These are phyloP conservation scores for Drosophila helvetica DNA, from an alignment of 2,888 invertebrate species.

Conservation along the genomic window DNA sequence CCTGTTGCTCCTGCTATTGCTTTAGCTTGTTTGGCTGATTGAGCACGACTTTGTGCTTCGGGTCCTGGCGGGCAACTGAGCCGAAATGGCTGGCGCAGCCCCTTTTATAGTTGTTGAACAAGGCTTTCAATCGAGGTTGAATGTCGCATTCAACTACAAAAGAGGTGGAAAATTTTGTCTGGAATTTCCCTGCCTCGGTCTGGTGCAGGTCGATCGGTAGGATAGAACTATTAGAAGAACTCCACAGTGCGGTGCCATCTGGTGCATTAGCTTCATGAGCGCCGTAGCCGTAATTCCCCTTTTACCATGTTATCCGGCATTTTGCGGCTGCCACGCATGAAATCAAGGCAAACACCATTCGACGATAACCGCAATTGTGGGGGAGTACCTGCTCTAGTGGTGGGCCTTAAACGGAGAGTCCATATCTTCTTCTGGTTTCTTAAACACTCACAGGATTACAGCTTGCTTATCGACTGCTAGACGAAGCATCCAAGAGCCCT, in stretches of 20 bases:
- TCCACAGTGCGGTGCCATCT: neutral
- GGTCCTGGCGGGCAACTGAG: slow-evolving; percentile 68
- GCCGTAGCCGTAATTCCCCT: no score
- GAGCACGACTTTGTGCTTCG: slow-evolving; percentile 48
- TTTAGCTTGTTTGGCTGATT: slow-evolving; percentile 15
- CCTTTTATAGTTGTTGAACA: slow-evolving; percentile 55
- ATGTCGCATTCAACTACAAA: neutral
- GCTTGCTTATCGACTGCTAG: slow-evolving; percentile 32
- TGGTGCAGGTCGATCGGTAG: slow-evolving; percentile 21
- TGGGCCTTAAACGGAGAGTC: slow-evolving; percentile 1
- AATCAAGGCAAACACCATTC: slow-evolving; percentile 67
- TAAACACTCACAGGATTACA: slow-evolving; percentile 39
- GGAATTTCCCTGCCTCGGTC: slow-evolving; percentile 19
- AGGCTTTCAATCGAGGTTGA: neutral
- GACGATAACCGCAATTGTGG: neutral
- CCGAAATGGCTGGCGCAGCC: slow-evolving; percentile 12
- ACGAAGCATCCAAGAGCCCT: no score
- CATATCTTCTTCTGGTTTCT: slow-evolving; percentile 50
- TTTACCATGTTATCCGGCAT: no score
- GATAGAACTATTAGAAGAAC: slow-evolving; percentile 6
- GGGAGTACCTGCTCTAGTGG: slow-evolving; percentile 14
- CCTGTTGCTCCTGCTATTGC: slow-evolving; percentile 11
- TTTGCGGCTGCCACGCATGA: slow-evolving; percentile 35
- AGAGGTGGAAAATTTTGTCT: neutral
- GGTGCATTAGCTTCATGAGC: neutral